Evolutionary conservation across 1,140 invertebrate genomes (phyloP).

Genomic region (Heliconius nattereri): DNA sequence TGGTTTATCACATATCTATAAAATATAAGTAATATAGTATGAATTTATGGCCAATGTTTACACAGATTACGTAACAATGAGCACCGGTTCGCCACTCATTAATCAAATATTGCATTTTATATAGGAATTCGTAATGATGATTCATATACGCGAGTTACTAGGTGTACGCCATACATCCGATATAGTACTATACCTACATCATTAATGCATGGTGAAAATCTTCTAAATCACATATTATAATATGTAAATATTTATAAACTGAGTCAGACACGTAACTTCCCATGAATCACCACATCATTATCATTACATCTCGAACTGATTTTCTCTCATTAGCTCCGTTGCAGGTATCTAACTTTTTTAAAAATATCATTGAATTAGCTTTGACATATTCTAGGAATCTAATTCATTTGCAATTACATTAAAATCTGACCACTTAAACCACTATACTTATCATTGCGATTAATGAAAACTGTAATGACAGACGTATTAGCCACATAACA

Average conservation of each 20-base stretch:
- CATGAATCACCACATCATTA: slow-evolving; percentile 48
- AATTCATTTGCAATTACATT: not conserved
- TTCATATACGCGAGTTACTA: not conserved
- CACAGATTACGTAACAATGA: not conserved
- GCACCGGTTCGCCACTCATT: not conserved
- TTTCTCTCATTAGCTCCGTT: slow-evolving; percentile 21
- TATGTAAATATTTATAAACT: slow-evolving; percentile 47
- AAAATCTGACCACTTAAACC: not conserved
- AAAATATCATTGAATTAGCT: not conserved
- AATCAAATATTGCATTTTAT: not conserved
- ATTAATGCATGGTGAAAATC: slow-evolving; percentile 21
- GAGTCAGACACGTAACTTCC: slow-evolving; percentile 48
- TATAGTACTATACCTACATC: not conserved
- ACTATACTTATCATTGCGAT: not conserved
- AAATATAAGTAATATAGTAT: not conserved
- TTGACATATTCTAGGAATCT: not conserved
- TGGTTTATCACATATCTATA: no score
- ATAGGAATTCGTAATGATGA: not conserved
- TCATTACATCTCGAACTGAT: slow-evolving; percentile 34
- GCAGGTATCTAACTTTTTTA: not conserved
- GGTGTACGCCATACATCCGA: not conserved
- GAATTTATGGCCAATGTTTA: not conserved
- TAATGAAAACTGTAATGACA: not conserved
- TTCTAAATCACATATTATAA: slow-evolving; percentile 32
- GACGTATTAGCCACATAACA: not conserved